Conservation (phyloP, 2,888 invertebrate genomes). For the Cheilosia soror region DNA sequence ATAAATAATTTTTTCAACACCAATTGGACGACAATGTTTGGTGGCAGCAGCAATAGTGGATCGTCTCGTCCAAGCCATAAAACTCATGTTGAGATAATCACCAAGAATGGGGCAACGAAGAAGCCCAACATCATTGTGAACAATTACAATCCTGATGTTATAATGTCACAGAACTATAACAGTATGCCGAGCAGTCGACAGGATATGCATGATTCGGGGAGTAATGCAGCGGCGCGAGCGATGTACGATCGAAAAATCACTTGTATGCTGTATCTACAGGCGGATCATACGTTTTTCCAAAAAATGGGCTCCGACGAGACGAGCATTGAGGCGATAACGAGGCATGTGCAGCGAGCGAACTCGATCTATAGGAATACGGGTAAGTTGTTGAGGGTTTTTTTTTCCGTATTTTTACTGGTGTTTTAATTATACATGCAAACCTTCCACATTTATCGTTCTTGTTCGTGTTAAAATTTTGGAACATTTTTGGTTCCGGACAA, state of each 20-base stretch:
- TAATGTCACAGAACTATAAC: conserved; percentile 81
- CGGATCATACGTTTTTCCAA: conserved; percentile 97
- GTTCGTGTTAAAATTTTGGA: too few species aligned
- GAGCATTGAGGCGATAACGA: conserved; percentile 97
- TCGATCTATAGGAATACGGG: conserved; percentile 93
- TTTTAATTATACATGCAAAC: too few species aligned
- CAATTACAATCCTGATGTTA: conserved; percentile 84
- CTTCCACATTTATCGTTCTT: not conserved
- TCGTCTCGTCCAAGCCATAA: conserved; percentile 87
- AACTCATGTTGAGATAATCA: conserved; percentile 88
- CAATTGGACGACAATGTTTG: conserved; percentile 80
- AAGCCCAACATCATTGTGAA: conserved; percentile 87
- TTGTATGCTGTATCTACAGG: conserved; percentile 97
- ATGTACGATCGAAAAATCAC: conserved; percentile 92
- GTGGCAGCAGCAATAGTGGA: conserved; percentile 76
- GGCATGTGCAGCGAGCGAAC: conserved; percentile 97
- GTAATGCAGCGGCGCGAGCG: conserved; percentile 81
- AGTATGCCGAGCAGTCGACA: conserved; percentile 81
- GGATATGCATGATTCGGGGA: conserved; percentile 76
- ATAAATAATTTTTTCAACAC: conserved; percentile 82
- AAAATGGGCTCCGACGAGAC: conserved; percentile 97
- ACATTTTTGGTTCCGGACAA: too few species aligned
- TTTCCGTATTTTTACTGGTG: too few species aligned
- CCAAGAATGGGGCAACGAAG: conserved; percentile 87
- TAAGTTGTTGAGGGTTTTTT: conserved; percentile 81